phyloP scores from a whole-genome alignment of 2,113 vertebrate species.

The Cygnus buccinator region DNA sequence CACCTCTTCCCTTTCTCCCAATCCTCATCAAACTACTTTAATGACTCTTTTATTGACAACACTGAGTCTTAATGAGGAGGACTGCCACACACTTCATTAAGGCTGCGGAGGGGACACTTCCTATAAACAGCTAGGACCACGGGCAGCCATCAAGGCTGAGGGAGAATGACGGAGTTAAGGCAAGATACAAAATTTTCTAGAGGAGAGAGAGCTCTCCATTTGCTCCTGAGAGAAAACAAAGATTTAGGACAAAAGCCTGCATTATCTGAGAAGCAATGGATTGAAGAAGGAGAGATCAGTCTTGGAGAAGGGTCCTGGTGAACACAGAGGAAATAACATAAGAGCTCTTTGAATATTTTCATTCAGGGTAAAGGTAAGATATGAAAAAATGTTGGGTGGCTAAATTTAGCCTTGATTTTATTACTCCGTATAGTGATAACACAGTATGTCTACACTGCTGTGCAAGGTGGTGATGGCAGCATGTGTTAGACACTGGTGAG shows the following conservation, averaged over 20 bases:
- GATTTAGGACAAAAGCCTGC: neutral
- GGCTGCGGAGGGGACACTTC: conserved; percentile 39
- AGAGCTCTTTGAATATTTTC: neutral
- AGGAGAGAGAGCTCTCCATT: neutral
- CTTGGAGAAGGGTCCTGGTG: neutral
- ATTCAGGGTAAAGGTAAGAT: neutral
- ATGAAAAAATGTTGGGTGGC: neutral
- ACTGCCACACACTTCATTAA: conserved; percentile 79
- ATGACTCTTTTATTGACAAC: conserved; percentile 82
- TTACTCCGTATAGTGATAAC: too few species aligned
- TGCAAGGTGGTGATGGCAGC: neutral
- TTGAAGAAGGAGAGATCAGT: neutral
- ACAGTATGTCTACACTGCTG: neutral
- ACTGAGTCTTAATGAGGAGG: conserved; percentile 77
- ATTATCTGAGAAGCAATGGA: neutral
- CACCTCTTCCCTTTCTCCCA: conserved; percentile 66
- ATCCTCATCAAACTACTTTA: conserved; percentile 75
- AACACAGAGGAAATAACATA: neutral
- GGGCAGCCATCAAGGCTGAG: neutral
- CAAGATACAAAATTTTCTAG: neutral
- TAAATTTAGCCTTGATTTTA: neutral
- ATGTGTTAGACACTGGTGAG: neutral
- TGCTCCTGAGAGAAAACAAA: neutral
- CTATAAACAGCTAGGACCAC: neutral
- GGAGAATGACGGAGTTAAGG: neutral